A percentile compares a stretch with the other conserved stretches of the same genome.
These are phyloP conservation scores for Antheraea pernyi DNA, from an alignment of 1,140 invertebrate genomes.

Conservation along the genomic window DNA sequence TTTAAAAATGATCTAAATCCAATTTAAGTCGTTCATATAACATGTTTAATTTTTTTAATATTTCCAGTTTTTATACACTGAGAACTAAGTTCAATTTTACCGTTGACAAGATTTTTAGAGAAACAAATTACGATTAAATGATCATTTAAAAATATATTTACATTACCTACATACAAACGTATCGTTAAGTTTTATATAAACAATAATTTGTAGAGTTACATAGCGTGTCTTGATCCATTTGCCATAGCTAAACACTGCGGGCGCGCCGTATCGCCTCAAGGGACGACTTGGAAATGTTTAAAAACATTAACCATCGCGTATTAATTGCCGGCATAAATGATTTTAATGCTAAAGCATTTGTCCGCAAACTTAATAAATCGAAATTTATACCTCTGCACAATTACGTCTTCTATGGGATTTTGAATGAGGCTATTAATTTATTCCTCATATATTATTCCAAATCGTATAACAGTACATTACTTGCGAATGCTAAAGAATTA, in stretches of 20 bases:
- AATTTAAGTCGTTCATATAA: too few relatives aligned
- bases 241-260: constrained; percentile 29
- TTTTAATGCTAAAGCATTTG: constrained; percentile 56
- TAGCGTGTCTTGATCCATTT: constrained; percentile 54
- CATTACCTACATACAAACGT: background rate
- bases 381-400: constrained; percentile 4
- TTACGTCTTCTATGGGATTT: background rate
- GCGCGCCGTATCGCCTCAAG: constrained; percentile 40
- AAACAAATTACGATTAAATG: too few relatives aligned
- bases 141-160: too few relatives aligned
- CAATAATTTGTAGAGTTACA: constrained; percentile 25
- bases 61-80: too few relatives aligned
- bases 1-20: too few relatives aligned
- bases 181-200: constrained; percentile 18
- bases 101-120: too few relatives aligned
- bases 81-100: too few relatives aligned
- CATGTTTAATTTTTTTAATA: too few relatives aligned
- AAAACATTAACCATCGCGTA: constrained; percentile 44
- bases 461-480: too few relatives aligned
- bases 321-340: constrained; percentile 66
- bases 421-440: too few relatives aligned
- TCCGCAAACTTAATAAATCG: constrained; percentile 24
- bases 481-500: too few relatives aligned
- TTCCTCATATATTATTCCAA: too few relatives aligned
- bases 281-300: constrained; percentile 38